These are phyloP conservation scores for Etheostoma cragini DNA, from an alignment of 2,113 vertebrate genomes.

Conservation along the genomic window DNA sequence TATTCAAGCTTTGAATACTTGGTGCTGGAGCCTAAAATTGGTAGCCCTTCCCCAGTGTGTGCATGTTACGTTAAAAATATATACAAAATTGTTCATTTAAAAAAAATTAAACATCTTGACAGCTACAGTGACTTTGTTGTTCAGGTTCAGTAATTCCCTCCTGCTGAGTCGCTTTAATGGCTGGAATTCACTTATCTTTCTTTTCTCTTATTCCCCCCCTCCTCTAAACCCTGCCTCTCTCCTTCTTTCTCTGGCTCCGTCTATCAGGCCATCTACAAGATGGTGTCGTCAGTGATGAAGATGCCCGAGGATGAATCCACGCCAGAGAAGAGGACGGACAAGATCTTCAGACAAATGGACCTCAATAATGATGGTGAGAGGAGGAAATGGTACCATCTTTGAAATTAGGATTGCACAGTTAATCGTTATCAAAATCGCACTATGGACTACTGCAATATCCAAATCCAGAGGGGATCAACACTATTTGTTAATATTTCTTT, in stretches of 20 bases:
- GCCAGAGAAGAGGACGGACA: conserved; percentile 98
- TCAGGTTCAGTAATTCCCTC: conserved; percentile 31
- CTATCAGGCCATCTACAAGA: conserved; percentile 97
- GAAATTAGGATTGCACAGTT: not conserved
- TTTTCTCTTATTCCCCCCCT: not conserved
- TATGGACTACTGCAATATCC: too few species aligned
- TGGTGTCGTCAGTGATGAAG: conserved; percentile 99
- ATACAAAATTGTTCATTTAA: too few species aligned
- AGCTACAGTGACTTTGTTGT: conserved; percentile 24
- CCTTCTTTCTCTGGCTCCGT: conserved; percentile 1
- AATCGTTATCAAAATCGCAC: too few species aligned
- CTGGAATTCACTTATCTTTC: conserved; percentile 50
- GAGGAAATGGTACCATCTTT: conserved; percentile 49
- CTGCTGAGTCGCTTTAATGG: conserved; percentile 40
- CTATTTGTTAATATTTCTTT: too few species aligned
- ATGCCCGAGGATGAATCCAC: conserved; percentile 99
- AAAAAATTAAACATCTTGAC: conserved; percentile 10
- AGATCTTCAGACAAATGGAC: conserved; percentile 99
- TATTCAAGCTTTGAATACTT: too few species aligned
- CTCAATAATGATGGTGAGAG: conserved; percentile 97
- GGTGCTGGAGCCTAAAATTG: too few species aligned
- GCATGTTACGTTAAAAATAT: too few species aligned
- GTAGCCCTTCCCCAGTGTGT: too few species aligned
- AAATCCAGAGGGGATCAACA: too few species aligned
- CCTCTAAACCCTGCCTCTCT: conserved; percentile 24